Evolutionary conservation across 2,113 vertebrate genomes (phyloP), one percentile per base, ranked within the genome.

Genomic region (Craseonycteris thonglongyai): DNA sequence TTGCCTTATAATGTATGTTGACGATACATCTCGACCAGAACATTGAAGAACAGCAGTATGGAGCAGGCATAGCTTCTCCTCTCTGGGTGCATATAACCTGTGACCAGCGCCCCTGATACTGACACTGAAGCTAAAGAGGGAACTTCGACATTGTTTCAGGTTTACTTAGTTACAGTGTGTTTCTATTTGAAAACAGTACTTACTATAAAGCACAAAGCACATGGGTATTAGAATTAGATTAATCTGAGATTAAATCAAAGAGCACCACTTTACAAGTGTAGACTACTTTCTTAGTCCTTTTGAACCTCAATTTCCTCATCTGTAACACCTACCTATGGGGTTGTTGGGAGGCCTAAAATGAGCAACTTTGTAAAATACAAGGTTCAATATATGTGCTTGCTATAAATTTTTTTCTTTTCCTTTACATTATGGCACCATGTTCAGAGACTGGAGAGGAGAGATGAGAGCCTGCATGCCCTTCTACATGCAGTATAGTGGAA

Each of bases 321-420:
- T 87, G 7, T 47, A 35, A 61, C 30, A 38, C 10, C 68, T 80
- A 33, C 16, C 40, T 6, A 11, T 40, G 33, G 59, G 28, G 47
- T 63, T 58, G 19, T 61, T 54, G 9, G 68, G 22, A 75, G 16
- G 49, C 45, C 81, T 78, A 56, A 80, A 33, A 58, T 81, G n/a
- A 88, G 16, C 42, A 81, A 85, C 1, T 47, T 71, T 21, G 19
- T 58, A 16, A 88, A 89, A n/a, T 81, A 30, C 11, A 76, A 54
- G 19, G 1, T n/a, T 71, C 74, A 71, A 6, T 26, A 7, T 65
- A 42, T 18, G 45, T 12, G 33, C 10, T 56, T 90, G 24, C 19
- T 65, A 24, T 35, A 16, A 56, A 66, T 87, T 56, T 93, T 11
- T 82, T 80, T 51, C 38, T 87, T 95, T 65, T 51, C 21, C 26